Conservation (phyloP, 2,797 vertebrate genomes). For the Psittacula derbiana region DNA sequence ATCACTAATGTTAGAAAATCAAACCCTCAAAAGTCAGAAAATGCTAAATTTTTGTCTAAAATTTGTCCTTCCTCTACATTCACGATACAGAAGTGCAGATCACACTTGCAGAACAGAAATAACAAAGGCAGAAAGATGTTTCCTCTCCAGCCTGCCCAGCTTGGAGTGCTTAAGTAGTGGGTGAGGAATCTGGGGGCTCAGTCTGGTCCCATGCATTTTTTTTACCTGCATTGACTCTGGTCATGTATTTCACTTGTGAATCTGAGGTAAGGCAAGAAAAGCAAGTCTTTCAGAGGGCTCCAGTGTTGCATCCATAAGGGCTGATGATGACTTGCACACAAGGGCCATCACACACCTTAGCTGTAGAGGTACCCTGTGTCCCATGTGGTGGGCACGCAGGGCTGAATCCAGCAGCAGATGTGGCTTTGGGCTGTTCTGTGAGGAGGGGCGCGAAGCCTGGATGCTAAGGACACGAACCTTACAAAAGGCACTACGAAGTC, state of each 20-base stretch:
- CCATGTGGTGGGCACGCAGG: rapidly evolving
- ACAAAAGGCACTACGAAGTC: rapidly evolving
- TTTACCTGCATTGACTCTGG: not conserved
- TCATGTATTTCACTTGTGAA: not conserved
- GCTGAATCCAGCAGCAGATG: not conserved
- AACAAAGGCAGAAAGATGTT: not conserved
- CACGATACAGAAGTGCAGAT: not conserved
- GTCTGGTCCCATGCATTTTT: not conserved
- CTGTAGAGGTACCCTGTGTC: not conserved
- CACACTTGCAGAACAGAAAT: not conserved
- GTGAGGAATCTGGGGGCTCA: not conserved
- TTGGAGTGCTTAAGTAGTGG: not conserved
- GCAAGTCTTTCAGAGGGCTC: not conserved
- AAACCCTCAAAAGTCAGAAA: not conserved
- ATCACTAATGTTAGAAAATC: not conserved
- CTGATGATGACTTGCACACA: not conserved
- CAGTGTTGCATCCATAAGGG: not conserved
- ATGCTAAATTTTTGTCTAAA: not conserved
- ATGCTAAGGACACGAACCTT: not conserved
- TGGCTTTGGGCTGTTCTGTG: not conserved
- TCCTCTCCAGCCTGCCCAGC: not conserved
- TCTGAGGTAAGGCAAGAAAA: not conserved
- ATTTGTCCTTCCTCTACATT: not conserved
- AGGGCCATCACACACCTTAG: not conserved
- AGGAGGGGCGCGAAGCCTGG: not conserved